Conservation (phyloP, 2,113 vertebrate genomes). For the Pseudorasbora parva region DNA sequence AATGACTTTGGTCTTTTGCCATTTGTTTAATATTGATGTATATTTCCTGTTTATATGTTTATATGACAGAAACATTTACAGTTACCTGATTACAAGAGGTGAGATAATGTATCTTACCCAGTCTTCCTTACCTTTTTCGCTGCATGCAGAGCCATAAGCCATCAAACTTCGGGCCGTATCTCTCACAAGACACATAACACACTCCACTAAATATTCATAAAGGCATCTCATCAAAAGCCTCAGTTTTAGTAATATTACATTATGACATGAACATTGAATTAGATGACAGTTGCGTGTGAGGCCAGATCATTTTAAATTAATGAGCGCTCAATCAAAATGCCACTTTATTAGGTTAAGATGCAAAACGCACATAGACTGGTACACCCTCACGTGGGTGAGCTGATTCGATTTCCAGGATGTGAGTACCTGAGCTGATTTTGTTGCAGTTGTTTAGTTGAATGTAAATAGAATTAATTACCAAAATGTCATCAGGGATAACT, state of each 20-base stretch:
- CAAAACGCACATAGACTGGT: constrained; percentile 25
- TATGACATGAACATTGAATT: constrained; percentile 46
- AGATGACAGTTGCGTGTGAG: constrained; percentile 33
- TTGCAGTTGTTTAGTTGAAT: constrained; percentile 56
- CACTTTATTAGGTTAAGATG: constrained; percentile 58
- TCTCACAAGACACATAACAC: constrained; percentile 11
- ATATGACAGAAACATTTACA: neutral
- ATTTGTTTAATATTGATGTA: neutral
- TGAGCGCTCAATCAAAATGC: constrained; percentile 55
- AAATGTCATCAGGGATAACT: constrained; percentile 50
- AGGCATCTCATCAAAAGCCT: constrained; percentile 28
- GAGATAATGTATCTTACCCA: neutral
- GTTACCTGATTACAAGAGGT: neutral
- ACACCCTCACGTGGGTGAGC: neutral
- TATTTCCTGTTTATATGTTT: neutral
- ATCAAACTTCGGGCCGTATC: neutral
- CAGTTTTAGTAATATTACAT: constrained; percentile 29
- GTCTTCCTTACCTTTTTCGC: neutral
- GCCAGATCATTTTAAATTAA: constrained; percentile 56
- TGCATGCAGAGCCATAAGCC: neutral
- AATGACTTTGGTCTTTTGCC: neutral
- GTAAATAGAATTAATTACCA: constrained; percentile 56
- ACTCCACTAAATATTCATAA: constrained; percentile 51
- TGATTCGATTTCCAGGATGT: constrained; percentile 53
- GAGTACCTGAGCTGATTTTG: constrained; percentile 54